Evolutionary conservation across 2,113 vertebrate genomes (phyloP).

Genomic region (Tylochromis polylepis): DNA sequence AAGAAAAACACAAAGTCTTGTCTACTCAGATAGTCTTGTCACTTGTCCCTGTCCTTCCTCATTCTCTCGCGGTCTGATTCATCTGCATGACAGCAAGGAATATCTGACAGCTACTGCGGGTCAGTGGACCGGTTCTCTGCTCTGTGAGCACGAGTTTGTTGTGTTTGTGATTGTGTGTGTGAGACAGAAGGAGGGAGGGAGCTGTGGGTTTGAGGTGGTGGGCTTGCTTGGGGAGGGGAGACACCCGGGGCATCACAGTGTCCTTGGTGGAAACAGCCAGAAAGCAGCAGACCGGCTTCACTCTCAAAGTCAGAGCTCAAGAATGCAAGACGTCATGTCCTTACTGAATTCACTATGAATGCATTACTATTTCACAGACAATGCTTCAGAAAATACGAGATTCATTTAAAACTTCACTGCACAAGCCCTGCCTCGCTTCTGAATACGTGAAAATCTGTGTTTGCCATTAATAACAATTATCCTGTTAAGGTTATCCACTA

Average conservation of each 20-base stretch:
- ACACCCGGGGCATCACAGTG: slow-evolving; percentile 3
- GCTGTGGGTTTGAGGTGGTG: background rate
- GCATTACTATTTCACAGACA: background rate
- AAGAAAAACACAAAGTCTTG: background rate
- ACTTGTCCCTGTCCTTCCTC: slow-evolving; percentile 21
- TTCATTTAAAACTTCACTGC: background rate
- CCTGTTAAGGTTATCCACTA: background rate
- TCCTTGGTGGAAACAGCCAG: slow-evolving; percentile 24
- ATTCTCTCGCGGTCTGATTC: slow-evolving; percentile 37
- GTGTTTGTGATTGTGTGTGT: background rate
- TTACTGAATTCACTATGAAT: background rate
- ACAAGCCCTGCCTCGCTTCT: background rate
- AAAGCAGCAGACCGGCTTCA: background rate
- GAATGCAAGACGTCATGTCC: background rate
- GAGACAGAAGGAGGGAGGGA: background rate
- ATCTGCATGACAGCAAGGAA: slow-evolving; percentile 29
- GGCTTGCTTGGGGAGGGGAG: background rate
- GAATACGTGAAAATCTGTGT: background rate
- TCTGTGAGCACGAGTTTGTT: background rate
- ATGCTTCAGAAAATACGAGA: rapidly evolving
- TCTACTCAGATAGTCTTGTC: slow-evolving; percentile 11
- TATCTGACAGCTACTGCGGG: slow-evolving; percentile 25
- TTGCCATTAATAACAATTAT: background rate
- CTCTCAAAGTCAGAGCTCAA: background rate
- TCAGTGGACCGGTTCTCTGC: slow-evolving; percentile 12